Percentiles rank a stretch among this genome's conserved stretches.
Conservation (phyloP, 2,113 vertebrate genomes). For the Astur gentilis region DNA sequence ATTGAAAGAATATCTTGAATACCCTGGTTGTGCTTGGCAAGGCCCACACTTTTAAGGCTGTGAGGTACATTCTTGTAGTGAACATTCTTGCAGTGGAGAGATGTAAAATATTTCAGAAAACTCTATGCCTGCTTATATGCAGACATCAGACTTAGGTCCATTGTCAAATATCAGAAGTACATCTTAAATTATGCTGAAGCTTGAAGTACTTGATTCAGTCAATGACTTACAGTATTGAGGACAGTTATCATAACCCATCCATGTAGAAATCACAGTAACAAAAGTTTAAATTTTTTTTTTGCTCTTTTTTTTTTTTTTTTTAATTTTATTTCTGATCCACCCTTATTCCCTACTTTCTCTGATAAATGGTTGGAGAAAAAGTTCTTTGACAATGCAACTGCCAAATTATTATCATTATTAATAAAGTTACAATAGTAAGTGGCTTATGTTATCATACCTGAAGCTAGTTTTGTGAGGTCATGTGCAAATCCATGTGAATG, state of each 20-base stretch:
- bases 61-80: conserved; percentile 2
- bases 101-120: conserved; percentile 29
- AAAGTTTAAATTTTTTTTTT: neutral
- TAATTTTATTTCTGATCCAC: neutral
- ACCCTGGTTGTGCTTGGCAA: conserved; percentile 61
- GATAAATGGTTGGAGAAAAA: neutral
- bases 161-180: conserved; percentile 7
- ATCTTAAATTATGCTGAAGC: conserved; percentile 12
- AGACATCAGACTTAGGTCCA: neutral
- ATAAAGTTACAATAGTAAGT: neutral
- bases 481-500: neutral
- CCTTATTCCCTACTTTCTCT: neutral
- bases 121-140: neutral
- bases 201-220: neutral
- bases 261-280: neutral
- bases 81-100: conserved; percentile 19
- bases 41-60: conserved; percentile 24
- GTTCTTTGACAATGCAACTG: neutral
- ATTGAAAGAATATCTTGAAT: conserved; percentile 66
- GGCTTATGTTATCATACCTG: neutral
- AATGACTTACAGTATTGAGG: neutral
- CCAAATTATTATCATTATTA: neutral
- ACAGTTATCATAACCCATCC: neutral
- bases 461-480: neutral
- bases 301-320: neutral